Conservation (phyloP, 2,797 vertebrate genomes). For the Anguilla obscura region DNA sequence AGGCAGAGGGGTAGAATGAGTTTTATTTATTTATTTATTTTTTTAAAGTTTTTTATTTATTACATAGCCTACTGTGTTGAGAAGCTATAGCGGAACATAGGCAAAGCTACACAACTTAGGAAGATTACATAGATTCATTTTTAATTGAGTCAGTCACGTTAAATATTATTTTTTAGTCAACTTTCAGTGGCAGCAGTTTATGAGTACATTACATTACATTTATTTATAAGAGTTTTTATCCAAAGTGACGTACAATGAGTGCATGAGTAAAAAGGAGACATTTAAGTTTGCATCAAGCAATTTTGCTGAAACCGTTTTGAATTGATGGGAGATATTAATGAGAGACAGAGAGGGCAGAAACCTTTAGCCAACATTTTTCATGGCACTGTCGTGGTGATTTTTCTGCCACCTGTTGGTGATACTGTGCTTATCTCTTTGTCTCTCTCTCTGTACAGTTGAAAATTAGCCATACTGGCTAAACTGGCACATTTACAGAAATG, state of each 20-base stretch:
- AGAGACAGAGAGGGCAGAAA: conserved; percentile 28
- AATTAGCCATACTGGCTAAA: no score
- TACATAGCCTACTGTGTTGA: background rate
- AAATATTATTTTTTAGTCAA: no score
- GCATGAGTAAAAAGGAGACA: background rate
- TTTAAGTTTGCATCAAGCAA: background rate
- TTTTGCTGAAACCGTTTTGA: background rate
- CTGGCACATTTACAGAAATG: no score
- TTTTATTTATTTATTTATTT: background rate
- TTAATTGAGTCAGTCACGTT: background rate
- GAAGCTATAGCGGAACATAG: background rate
- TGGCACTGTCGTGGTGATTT: no score
- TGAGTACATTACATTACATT: no score
- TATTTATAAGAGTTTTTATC: background rate
- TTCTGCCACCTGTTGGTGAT: no score
- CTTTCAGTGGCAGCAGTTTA: no score
- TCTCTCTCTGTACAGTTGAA: no score
- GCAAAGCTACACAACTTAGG: background rate
- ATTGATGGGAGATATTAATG: background rate
- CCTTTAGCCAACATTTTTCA: background rate
- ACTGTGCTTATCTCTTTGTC: no score
- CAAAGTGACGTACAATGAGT: background rate
- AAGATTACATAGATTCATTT: background rate
- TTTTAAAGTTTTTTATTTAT: background rate
- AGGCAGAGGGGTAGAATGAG: background rate